Base-by-base conservation (phyloP, 1,140 invertebrate genomes). In the Rhopalosiphum padi region DNA sequence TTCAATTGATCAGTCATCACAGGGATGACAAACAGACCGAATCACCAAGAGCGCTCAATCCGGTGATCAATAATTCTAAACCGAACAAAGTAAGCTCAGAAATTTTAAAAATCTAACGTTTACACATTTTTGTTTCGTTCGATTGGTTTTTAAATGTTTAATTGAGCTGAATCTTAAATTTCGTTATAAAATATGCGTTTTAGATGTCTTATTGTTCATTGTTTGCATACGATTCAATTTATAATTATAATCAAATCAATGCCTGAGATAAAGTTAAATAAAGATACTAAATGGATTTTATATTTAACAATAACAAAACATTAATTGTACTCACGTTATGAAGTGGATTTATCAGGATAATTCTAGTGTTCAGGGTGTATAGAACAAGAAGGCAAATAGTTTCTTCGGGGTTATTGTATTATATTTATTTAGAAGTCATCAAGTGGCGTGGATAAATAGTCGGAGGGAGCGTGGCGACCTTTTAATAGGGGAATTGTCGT, bases 31-130 rank as follows among this genome's bases (percentile, higher is more conserved):
- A 93, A 93, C 91, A 37, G 23, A 55, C 48, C 48, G 91, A 93
- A 85, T 25, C 91, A 41, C 48, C n/a, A 35, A 93, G 91, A 22
- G 48, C 82, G 30, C 91, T 93, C 11, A 93, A 53, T 93, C 91
- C 91, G 22, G 91, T 93, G 77, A 85, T 83, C 48, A 93, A 86
- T 55, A 93, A 93, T 93, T 93, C 91, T n/a, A 93, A 93, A 41
- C 82, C 91, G 15, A 93, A 93, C 48, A 93, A 93, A 93, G 91
- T 93, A 93, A 93, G 91, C 41, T 23, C 7, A 60, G 9, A 43
- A 90, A 90, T 35, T 41, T 23, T 60, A 90, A 41, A 53, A n/a
- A 87, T 48, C 11, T 48, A 15, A 18, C 15, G 11, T n/a, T 87
- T 2, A 6, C 0, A 46, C 5, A 15, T 48, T n/a, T 46, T 87